Evolutionary conservation across 1,140 invertebrate genomes (phyloP).

Genomic region (Bombus sylvicola): DNA sequence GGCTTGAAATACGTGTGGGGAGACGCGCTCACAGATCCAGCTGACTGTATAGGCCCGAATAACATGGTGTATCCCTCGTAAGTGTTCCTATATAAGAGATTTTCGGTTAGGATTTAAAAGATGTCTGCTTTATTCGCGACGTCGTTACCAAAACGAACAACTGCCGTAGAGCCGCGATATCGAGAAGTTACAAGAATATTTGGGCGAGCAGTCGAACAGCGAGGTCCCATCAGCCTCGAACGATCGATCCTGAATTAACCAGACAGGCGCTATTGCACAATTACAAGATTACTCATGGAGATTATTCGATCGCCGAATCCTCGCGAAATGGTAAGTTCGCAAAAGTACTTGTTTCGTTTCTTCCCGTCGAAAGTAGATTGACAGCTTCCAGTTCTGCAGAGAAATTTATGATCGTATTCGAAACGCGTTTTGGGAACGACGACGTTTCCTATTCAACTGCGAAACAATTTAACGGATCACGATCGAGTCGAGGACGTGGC

Average conservation of each 20-base stretch:
- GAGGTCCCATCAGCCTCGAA: conserved; percentile 83
- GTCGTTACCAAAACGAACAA: conserved; percentile 38
- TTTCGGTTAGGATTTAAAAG: background rate
- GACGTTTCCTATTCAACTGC: background rate
- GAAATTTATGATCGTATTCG: background rate
- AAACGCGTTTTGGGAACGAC: background rate
- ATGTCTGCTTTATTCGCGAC: background rate
- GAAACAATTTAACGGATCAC: conserved; percentile 19
- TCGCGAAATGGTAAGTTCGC: conserved; percentile 74
- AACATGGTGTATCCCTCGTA: conserved; percentile 92
- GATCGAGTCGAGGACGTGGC: background rate
- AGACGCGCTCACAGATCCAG: conserved; percentile 89
- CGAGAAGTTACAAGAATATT: conserved; percentile 84
- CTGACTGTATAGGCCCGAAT: conserved; percentile 91
- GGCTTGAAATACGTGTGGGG: conserved; percentile 92
- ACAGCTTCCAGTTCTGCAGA: too few species aligned
- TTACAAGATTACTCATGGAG: conserved; percentile 77
- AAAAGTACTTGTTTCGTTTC: background rate
- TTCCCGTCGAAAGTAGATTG: background rate
- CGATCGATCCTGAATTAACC: conserved; percentile 88
- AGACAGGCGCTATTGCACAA: conserved; percentile 86
- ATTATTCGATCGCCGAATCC: conserved; percentile 75
- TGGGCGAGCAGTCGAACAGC: conserved; percentile 86
- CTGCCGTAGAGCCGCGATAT: conserved; percentile 85
- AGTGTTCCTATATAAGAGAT: conserved; percentile 70